Evolutionary conservation across 2,888 invertebrate genomes (phyloP), one percentile per base, ranked within the genome.

Genomic region (Rhorus exstirpatorius): DNA sequence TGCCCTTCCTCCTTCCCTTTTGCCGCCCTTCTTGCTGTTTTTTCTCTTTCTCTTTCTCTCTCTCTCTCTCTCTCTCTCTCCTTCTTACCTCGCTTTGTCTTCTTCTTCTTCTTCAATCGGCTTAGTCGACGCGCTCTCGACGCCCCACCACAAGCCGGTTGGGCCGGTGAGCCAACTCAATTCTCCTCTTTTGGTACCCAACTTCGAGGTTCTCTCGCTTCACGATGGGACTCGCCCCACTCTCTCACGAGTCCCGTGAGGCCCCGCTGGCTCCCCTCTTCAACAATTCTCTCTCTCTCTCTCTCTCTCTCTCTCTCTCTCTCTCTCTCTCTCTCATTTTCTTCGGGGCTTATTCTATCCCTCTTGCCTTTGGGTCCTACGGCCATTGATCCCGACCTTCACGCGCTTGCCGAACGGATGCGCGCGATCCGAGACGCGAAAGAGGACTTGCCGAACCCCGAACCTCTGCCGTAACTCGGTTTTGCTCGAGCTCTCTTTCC

Each of bases 311-410:
- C 31, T 77, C 49, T 51, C 41, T 60, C 46, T 71, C 68, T 51
- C 44, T 46, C 19, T 77, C 72, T 19, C 63, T 31, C 68, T 61
- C 44, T 60, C 26, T 67, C 81, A 21, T 61, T 60, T 72, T 74
- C 58, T 65, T 46, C 35, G 41, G 14, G 63, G 51, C 46, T 46
- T 46, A 10, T 63, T 79, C 68, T 51, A 67, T 79, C 75, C 75
- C 78, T 72, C 82, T 67, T 60, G 79, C 85, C 82, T 86, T 84
- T 87, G 91, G 92, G 92, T 90, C 91, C 92, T 91, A 91, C 91
- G 93, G 93, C 91, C 93, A 90, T 93, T 93, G 93, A 93, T 93
- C 93, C 93, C 92, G 93, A 93, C 93, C 93, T 93, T 93, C 93
- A 91, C 92, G 92, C 93, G 93, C 92, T 92, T 92, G 92, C 92